Base-by-base conservation (phyloP, 2,797 vertebrate genomes). In the Melanotaenia nigrans region DNA sequence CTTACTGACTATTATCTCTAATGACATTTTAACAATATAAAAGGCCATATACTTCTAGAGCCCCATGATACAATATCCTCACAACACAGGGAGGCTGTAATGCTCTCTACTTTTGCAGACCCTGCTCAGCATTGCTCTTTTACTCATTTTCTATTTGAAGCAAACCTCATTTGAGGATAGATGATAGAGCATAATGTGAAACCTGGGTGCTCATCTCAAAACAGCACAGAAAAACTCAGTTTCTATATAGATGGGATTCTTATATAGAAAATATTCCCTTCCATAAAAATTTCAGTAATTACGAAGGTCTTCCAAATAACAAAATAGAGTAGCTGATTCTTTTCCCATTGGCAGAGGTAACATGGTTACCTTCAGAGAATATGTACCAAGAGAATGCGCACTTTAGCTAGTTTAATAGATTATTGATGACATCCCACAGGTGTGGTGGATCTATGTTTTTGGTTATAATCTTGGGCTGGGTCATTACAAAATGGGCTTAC, bases 1-100 rank as follows among this genome's bases (percentile, higher is more conserved):
- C 73, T 72, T 75, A 77, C 72, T 49, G 72, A 57, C 63, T 88
- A 77, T 85, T 84, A 87, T 78, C 83, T 87, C 67, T 89, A 83
- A 89, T 90, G 84, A 75, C 75, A 77, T 68, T 77, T 63, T 85
- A 85, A 88, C 76, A 72, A 73, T 79, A 84, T 90, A 77, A 87
- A 74, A 84, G 74, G 78, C 77, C 73, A 77, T 86, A 79, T 69
- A 65, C 69, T 69, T 78, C 5, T 10, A 51, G 66, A 57, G 72
- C 76, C 83, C 77, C 53, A 75, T 66, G 69, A 81, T 82, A 73
- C 73, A 69, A 76, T 71, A 82, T 45, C 69, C 66, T 78, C 62
- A 62, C 51, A 83, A 65, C 55, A 40, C 36, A n/a, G 36, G 20
- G 64, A 75, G 61, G 73, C 35, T 68, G 55, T 62, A 77, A 79